Base-by-base conservation (phyloP, 2,797 vertebrate species). In the Mus minutoides region DNA sequence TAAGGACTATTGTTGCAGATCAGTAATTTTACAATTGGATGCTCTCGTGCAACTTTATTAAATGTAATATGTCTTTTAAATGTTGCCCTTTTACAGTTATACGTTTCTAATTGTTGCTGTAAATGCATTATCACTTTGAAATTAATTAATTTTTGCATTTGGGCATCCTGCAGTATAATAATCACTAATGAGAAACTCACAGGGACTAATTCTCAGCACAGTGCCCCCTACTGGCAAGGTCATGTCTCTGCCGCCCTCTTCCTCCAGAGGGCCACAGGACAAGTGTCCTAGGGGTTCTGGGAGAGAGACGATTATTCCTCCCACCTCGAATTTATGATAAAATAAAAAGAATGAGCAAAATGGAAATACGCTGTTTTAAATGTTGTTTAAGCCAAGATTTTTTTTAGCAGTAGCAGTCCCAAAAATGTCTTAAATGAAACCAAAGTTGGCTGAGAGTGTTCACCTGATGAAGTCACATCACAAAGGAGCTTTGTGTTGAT, bases 111-210 rank as follows among this genome's bases (percentile, higher is more conserved):
- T 98, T 97, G 89, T 97, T 97, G 97, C 97, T 97, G 89, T 98
- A 97, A 97, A 96, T 97, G 96, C 85, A 96, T 98, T 96, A 97
- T 95, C 91, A 92, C 96, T 96, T 93, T 97, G 95, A 97, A 98
- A 98, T 96, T 98, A 98, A 96, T 97, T 94, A 97, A 94, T 96
- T 97, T 97, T 91, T 95, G 71, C 75, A 97, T 98, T 97, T 89
- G 96, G 97, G 97, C 94, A 0, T 54, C 95, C 76, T 91, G 79
- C 94, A 95, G 94, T 94, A 96, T 96, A 97, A 97, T 97, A 98
- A 92, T 94, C 97, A 97, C 97, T 98, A 98, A 98, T 97, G 97
- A 97, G 97, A 97, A 97, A 96, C 84, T 91, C 83, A 64, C 58
- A 60, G 93, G 91, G 90, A 40, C 94, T 90, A 96, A 34, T 97